Conservation (phyloP, 2,113 vertebrate genomes). For the Percina caprodes region DNA sequence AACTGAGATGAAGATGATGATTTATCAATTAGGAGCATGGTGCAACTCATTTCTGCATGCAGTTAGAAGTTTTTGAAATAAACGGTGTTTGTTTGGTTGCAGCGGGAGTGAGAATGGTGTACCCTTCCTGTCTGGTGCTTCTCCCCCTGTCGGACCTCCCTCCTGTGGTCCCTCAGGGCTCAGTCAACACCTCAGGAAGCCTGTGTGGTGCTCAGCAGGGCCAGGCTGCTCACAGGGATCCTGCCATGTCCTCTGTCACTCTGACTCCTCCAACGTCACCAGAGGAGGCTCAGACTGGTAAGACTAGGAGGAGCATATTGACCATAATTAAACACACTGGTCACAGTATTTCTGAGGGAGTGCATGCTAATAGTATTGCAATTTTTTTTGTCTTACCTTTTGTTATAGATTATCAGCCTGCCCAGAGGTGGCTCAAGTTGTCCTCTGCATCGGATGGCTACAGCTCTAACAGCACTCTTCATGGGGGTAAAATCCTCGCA, state of each 20-base stretch:
- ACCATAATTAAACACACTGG: not conserved
- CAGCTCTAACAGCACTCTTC: slow-evolving; percentile 92
- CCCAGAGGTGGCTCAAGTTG: slow-evolving; percentile 95
- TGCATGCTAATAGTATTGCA: not conserved
- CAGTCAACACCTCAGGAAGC: slow-evolving; percentile 89
- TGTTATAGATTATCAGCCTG: slow-evolving; percentile 91
- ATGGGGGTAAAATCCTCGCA: slow-evolving; percentile 95
- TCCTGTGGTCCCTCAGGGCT: slow-evolving; percentile 86
- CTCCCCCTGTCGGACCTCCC: slow-evolving; percentile 97
- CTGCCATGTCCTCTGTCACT: slow-evolving; percentile 97
- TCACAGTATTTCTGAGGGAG: not conserved
- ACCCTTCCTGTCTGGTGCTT: slow-evolving; percentile 96
- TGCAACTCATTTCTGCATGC: not conserved
- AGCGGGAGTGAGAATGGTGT: slow-evolving; percentile 99
- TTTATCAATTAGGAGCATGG: not conserved
- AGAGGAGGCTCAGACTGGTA: slow-evolving; percentile 97
- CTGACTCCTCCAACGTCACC: slow-evolving; percentile 98
- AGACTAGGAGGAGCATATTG: not conserved
- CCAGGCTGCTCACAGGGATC: slow-evolving; percentile 93
- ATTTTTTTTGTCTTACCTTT: not conserved
- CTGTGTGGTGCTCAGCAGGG: slow-evolving; percentile 93
- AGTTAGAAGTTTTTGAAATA: slow-evolving; percentile 4
- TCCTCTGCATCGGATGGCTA: slow-evolving; percentile 92
- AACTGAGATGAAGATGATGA: not conserved
- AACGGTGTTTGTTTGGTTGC: slow-evolving; percentile 75